These are phyloP conservation scores for Pherbina coryleti DNA, from an alignment of 2,888 invertebrate species.

Conservation along the genomic window DNA sequence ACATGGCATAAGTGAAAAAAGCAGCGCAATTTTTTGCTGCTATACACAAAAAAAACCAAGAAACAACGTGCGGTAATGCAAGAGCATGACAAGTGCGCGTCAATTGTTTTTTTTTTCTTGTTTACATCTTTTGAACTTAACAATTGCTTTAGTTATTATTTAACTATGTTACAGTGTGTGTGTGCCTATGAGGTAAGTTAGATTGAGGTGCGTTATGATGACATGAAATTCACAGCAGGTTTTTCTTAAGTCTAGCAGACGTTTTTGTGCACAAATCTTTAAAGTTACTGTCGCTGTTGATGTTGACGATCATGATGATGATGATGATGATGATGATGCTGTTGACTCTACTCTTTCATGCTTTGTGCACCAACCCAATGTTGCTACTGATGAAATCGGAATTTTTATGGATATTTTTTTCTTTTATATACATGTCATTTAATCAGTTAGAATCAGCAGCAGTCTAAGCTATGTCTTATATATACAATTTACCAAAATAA, in stretches of 20 bases:
- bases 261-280: too few relatives aligned
- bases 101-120: background rate
- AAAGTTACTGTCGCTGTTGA: background rate
- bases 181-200: background rate
- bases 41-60: too few relatives aligned
- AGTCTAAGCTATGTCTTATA: too few relatives aligned
- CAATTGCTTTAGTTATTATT: too few relatives aligned
- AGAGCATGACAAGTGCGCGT: too few relatives aligned
- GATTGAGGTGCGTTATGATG: slow-evolving; percentile 13
- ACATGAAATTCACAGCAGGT: background rate
- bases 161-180: background rate
- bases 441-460: too few relatives aligned
- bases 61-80: too few relatives aligned
- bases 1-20: slow-evolving; percentile 12
- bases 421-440: too few relatives aligned
- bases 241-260: too few relatives aligned
- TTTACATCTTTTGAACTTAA: background rate
- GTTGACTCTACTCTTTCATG: background rate
- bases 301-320: background rate
- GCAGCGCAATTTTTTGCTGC: background rate
- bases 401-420: background rate
- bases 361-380: background rate
- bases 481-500: too few relatives aligned
- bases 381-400: background rate
- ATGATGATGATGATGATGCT: too few relatives aligned